Percentiles rank a stretch among this genome's conserved stretches.
Conservation (phyloP, 53 echinoderm and acorn worm species). For the Henricia sp. region DNA sequence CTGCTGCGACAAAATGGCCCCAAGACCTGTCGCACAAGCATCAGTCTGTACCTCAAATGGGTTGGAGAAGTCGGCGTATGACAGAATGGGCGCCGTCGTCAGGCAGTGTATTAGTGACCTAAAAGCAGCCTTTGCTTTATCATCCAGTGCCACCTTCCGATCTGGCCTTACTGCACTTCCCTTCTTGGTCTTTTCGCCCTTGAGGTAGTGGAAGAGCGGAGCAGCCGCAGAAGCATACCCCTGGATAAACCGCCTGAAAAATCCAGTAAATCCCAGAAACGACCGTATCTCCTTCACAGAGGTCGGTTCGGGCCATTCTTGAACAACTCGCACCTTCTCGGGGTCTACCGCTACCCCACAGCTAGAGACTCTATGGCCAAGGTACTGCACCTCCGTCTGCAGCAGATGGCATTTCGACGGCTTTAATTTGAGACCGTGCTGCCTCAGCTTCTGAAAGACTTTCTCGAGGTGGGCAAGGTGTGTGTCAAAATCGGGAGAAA, state of each 20-base stretch:
- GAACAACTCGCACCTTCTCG: background rate
- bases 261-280: constrained; percentile 29
- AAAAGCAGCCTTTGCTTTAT: constrained; percentile 31
- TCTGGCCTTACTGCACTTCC: background rate
- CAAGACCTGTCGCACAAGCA: constrained; percentile 41
- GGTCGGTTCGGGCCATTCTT: constrained; percentile 14
- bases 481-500: constrained; percentile 19
- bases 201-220: constrained; percentile 12
- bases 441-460: background rate
- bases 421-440: constrained; percentile 26
- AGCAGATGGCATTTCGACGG: constrained; percentile 24
- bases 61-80: constrained; percentile 50
- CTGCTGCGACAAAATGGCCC: constrained; percentile 47
- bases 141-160: background rate
- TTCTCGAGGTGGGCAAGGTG: background rate
- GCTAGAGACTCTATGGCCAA: constrained; percentile 35
- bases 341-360: constrained; percentile 30
- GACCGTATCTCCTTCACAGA: constrained; percentile 3
- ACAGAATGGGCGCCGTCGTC: constrained; percentile 36
- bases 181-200: background rate
- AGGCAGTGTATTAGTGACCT: constrained; percentile 1
- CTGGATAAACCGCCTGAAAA: constrained; percentile 15
- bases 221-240: background rate
- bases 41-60: constrained; percentile 56
- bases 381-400: constrained; percentile 28